A percentile compares a stretch with the other conserved stretches of the same genome.
These are phyloP conservation scores for Teleogryllus occipitalis DNA, from an alignment of 1,140 invertebrate genomes.

Conservation along the genomic window DNA sequence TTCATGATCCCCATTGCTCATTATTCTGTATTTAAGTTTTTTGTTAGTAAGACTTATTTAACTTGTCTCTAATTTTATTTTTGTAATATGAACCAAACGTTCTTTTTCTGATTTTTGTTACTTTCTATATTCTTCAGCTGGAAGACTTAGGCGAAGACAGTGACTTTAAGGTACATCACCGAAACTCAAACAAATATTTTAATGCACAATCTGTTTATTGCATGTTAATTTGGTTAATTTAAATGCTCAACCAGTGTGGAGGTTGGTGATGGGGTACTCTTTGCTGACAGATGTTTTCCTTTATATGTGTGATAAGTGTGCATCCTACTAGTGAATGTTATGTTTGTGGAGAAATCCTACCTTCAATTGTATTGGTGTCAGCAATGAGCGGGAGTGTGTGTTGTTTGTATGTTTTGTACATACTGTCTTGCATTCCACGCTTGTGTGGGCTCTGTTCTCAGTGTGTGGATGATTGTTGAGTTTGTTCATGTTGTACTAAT, in stretches of 20 bases:
- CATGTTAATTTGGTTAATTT: background rate
- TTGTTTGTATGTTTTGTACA: background rate
- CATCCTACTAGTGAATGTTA: background rate
- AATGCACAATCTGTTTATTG: background rate
- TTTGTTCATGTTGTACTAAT: constrained; percentile 18
- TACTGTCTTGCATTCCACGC: background rate
- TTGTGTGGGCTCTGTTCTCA: background rate
- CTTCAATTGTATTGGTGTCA: background rate
- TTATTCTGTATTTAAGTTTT: background rate
- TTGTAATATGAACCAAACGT: background rate
- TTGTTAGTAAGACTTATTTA: background rate
- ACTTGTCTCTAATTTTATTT: background rate
- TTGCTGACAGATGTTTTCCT: background rate
- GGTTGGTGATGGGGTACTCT: background rate
- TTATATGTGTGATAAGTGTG: background rate
- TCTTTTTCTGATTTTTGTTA: constrained; percentile 16
- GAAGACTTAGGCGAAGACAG: constrained; percentile 27
- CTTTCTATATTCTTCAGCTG: constrained; percentile 22
- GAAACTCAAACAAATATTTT: background rate
- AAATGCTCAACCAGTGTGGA: background rate
- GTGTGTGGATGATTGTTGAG: background rate
- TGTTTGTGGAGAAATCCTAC: background rate
- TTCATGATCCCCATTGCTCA: background rate
- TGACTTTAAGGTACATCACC: constrained; percentile 28
- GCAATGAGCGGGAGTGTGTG: background rate